Conservation (phyloP, 2,888 invertebrate genomes). For the Petrophora chlorosata region DNA sequence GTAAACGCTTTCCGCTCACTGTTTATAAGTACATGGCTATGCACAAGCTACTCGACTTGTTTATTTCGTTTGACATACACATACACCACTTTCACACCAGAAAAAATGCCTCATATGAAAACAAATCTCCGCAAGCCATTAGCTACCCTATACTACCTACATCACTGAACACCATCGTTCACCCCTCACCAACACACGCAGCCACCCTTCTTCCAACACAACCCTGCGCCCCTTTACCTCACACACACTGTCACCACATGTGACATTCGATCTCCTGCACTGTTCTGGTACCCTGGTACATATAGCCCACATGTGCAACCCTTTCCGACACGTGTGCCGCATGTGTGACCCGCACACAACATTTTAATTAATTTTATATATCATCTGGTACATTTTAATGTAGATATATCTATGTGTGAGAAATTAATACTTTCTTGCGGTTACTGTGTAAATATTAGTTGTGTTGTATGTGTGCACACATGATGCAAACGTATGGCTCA, state of each 20-base stretch:
- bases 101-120: background rate
- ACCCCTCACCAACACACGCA: constrained; percentile 37
- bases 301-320: constrained; percentile 82
- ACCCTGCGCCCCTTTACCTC: constrained; percentile 41
- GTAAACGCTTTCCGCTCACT: too few relatives aligned
- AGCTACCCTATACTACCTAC: constrained; percentile 17
- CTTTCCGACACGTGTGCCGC: constrained; percentile 69
- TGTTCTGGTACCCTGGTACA: constrained; percentile 70
- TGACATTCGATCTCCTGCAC: constrained; percentile 55
- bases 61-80: too few relatives aligned
- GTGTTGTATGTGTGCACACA: too few relatives aligned
- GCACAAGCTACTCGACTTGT: too few relatives aligned
- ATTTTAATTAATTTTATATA: constrained; percentile 23
- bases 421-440: too few relatives aligned
- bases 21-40: too few relatives aligned
- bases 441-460: too few relatives aligned
- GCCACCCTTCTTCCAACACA: constrained; percentile 33
- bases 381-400: background rate
- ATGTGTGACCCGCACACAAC: constrained; percentile 47
- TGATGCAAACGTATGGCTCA: too few relatives aligned
- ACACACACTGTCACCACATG: constrained; percentile 63
- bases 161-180: constrained; percentile 24
- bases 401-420: background rate
- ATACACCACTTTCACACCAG: background rate
- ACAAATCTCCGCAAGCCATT: background rate